Conservation (phyloP, 2,888 invertebrate species). For the Campaea margaritaria region DNA sequence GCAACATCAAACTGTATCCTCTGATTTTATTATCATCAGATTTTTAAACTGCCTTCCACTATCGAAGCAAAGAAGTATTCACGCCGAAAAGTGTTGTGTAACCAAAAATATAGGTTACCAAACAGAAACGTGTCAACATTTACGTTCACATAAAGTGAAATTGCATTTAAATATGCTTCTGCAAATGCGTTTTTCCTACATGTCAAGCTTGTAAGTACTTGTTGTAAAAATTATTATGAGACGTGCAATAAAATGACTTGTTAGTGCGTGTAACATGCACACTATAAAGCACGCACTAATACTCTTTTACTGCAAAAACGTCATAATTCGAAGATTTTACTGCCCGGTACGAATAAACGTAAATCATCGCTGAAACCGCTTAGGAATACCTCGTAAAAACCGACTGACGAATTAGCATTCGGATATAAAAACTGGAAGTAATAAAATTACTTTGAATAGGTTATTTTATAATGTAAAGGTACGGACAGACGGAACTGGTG, state of each 20-base stretch:
- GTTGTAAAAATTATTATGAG: too few relatives aligned
- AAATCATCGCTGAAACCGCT: slow-evolving; percentile 23
- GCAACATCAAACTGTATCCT: too few relatives aligned
- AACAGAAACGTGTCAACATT: too few relatives aligned
- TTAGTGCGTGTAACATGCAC: slow-evolving; percentile 27
- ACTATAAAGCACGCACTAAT: slow-evolving; percentile 8
- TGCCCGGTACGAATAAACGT: slow-evolving; percentile 6
- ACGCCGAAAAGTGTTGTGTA: too few relatives aligned
- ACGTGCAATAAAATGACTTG: slow-evolving; percentile 8
- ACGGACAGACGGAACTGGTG: background rate
- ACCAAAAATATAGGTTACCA: too few relatives aligned
- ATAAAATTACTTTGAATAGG: background rate
- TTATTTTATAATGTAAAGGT: background rate
- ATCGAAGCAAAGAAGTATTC: too few relatives aligned
- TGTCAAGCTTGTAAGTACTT: too few relatives aligned
- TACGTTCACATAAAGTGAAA: too few relatives aligned
- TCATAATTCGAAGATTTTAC: slow-evolving; percentile 24
- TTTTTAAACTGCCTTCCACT: too few relatives aligned
- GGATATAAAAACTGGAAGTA: background rate
- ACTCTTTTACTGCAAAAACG: slow-evolving; percentile 7
- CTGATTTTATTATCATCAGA: too few relatives aligned
- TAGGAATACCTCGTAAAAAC: slow-evolving; percentile 20
- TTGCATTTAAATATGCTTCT: too few relatives aligned
- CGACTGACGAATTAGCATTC: background rate
- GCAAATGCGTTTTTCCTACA: too few relatives aligned